Base-by-base conservation (phyloP, 2,888 invertebrate genomes). In the Agrilus biguttatus region DNA sequence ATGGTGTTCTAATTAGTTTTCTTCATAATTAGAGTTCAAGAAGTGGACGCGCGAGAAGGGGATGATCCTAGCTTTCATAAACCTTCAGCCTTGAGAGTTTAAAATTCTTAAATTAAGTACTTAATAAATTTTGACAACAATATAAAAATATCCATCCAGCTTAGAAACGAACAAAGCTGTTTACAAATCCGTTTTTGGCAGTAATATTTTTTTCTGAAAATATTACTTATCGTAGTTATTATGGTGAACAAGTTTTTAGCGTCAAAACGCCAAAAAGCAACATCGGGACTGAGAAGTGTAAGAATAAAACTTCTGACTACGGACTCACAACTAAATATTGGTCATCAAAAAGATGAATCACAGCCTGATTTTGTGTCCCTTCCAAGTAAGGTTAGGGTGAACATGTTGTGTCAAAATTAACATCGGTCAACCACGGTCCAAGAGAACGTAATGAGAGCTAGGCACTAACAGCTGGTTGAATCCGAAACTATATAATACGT, bases 291-390 rank as follows among this genome's bases (percentile, higher is more conserved):
- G 41, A n/a, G n/a, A 53, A 52, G 52, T 57, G 52, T 51, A 56
- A 53, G 54, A 53, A 56, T 57, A 58, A 60, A 59, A 50, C 49
- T 50, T 50, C 45, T 48, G 45, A 48, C 49, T 52, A 49, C 55
- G 57, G 56, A 58, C 59, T 60, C 62, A 62, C 55, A 65, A 66
- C 61, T 62, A 62, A 65, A 56, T 59, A 64, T 68, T 67, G 66
- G 67, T 67, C 67, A 66, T 65, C 58, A 62, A 63, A 63, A 55
- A 59, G 66, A 64, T 65, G 65, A 67, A 67, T 69, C 69, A 69
- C 69, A 69, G 69, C 69, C 69, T 67, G 68, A 65, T 66, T 68
- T 68, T 68, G 65, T 65, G 61, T 64, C 58, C 63, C 62, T 58
- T 58, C 59, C 49, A 42, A 39, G 45, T 49, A 43, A 36, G 48